Conservation (phyloP, 1,140 invertebrate species). For the Heliconius congener region DNA sequence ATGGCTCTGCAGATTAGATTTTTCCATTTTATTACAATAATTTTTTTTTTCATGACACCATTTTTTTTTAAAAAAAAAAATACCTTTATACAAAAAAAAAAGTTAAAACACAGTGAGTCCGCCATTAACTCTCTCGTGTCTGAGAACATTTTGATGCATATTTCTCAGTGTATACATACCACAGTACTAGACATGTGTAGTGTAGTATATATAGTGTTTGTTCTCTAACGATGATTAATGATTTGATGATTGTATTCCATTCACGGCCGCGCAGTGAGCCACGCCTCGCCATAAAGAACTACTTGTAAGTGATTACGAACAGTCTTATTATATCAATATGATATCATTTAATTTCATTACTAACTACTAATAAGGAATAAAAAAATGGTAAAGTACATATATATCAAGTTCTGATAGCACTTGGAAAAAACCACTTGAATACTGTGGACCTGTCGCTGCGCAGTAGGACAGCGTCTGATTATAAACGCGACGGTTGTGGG, state of each 20-base stretch:
- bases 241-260: background rate
- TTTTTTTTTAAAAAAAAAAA: too few relatives aligned
- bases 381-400: background rate
- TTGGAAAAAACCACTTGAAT: too few relatives aligned
- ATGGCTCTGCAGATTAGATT: too few relatives aligned
- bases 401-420: background rate
- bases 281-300: background rate
- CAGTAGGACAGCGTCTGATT: too few relatives aligned
- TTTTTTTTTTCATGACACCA: too few relatives aligned
- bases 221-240: slow-evolving; percentile 2
- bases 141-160: background rate
- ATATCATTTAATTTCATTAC: background rate
- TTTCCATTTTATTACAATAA: too few relatives aligned
- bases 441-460: too few relatives aligned
- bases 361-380: background rate
- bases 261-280: background rate
- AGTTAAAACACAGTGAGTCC: too few relatives aligned
- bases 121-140: background rate
- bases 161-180: background rate
- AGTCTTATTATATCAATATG: background rate
- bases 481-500: too few relatives aligned
- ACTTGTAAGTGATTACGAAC: background rate
- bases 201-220: background rate
- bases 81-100: too few relatives aligned
- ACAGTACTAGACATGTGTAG: background rate